phyloP scores from a whole-genome alignment of 2,888 invertebrate genomes.

The Lamproptera curius region DNA sequence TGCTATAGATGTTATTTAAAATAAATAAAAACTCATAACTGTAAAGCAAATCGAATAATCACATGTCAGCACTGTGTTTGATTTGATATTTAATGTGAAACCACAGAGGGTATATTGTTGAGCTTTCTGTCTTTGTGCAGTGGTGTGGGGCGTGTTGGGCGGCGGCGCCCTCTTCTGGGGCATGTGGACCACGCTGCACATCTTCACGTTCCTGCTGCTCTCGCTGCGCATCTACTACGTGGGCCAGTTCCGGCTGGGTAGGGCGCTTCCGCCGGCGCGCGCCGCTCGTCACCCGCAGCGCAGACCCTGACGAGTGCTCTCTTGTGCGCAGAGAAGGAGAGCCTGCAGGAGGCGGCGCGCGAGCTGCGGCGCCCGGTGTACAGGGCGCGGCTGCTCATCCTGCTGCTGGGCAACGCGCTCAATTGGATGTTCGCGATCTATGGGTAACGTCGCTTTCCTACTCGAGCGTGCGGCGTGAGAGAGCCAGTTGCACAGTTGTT shows the following conservation, averaged over 20 bases:
- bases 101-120: too few species aligned
- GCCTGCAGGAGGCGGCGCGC: constrained; percentile 51
- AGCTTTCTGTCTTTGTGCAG: constrained; percentile 44
- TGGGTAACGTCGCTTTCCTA: constrained; percentile 64
- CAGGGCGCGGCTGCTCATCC: constrained; percentile 75
- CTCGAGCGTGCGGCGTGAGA: neutral
- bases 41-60: too few species aligned
- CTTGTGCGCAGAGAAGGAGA: constrained; percentile 44
- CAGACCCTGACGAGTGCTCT: neutral
- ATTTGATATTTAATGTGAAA: too few species aligned
- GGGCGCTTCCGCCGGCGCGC: too few species aligned
- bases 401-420: constrained; percentile 80
- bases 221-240: constrained; percentile 87
- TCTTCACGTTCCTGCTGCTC: constrained; percentile 82
- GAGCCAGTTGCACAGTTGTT: too few species aligned
- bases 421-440: constrained; percentile 84
- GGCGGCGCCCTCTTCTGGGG: constrained; percentile 85
- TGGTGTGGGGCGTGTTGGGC: constrained; percentile 84
- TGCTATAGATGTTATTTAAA: too few species aligned
- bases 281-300: too few species aligned
- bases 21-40: too few species aligned
- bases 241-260: constrained; percentile 85
- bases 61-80: too few species aligned
- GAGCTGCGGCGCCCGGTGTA: constrained; percentile 53
- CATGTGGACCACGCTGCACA: constrained; percentile 84